phyloP scores from a whole-genome alignment of 2,888 invertebrate species.

The Resseliella maxima region DNA sequence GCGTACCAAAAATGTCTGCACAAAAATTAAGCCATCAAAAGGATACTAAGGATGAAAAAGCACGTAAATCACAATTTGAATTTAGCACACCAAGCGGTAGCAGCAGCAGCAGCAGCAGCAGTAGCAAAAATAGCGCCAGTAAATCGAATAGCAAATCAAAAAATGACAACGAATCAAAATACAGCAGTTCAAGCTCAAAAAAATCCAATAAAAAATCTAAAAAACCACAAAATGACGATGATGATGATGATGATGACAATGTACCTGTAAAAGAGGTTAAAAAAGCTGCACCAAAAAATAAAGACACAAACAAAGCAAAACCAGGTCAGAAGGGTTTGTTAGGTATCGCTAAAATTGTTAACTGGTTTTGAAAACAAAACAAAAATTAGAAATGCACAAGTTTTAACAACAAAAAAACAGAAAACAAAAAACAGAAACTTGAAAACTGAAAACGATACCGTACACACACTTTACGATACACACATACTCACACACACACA shows the following conservation, averaged over 20 bases:
- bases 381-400: background rate
- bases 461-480: too few species aligned
- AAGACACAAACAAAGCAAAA: conserved; percentile 65
- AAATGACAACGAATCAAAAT: conserved; percentile 59
- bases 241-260: conserved; percentile 61
- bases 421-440: background rate
- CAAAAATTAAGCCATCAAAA: conserved; percentile 66
- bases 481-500: too few species aligned
- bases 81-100: conserved; percentile 58
- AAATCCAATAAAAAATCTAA: conserved; percentile 58
- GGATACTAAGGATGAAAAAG: conserved; percentile 61
- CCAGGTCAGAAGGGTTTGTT: conserved; percentile 77
- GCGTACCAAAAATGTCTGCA: conserved; percentile 80
- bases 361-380: conserved; percentile 52
- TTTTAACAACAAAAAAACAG: background rate
- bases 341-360: conserved; percentile 77
- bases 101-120: conserved; percentile 59
- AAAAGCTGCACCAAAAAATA: conserved; percentile 67
- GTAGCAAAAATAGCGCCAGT: conserved; percentile 60
- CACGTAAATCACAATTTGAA: conserved; percentile 60
- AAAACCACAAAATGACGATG: background rate
- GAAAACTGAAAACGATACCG: background rate
- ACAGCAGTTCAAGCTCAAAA: conserved; percentile 57
- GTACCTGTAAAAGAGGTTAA: conserved; percentile 64
- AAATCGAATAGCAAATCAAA: conserved; percentile 59